A percentile compares a stretch with the other conserved stretches of the same genome.
Evolutionary conservation across 2,797 vertebrate genomes (phyloP).

Genomic region (Darevskia mixta): DNA sequence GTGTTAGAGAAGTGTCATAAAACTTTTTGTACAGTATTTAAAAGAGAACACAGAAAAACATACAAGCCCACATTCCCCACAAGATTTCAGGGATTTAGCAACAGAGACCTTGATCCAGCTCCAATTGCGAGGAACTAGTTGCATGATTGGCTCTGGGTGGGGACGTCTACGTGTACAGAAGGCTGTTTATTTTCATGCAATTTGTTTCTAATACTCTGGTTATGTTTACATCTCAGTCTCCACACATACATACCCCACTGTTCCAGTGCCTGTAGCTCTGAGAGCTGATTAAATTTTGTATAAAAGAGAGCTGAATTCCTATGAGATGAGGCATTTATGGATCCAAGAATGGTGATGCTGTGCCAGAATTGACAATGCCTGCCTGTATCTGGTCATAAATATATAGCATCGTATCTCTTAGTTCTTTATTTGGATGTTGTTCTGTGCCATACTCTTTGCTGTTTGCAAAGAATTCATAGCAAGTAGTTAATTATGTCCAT

Average conservation of each 20-base stretch:
- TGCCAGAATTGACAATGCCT: neutral
- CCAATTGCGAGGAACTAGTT: neutral
- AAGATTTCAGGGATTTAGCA: neutral
- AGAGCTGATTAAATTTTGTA: neutral
- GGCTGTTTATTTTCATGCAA: neutral
- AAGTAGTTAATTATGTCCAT: neutral
- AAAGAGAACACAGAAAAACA: neutral
- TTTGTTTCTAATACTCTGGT: neutral
- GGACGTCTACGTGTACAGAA: neutral
- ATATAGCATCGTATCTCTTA: neutral
- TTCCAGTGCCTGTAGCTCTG: neutral
- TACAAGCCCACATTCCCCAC: neutral
- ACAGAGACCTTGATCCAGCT: neutral
- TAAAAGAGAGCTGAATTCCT: neutral
- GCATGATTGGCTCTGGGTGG: neutral
- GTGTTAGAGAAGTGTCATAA: neutral
- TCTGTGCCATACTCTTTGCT: neutral
- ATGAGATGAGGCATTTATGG: neutral
- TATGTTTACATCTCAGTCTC: neutral
- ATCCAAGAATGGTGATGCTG: neutral
- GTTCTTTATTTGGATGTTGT: constrained; percentile 5
- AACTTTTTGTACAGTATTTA: neutral
- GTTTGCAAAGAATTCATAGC: neutral
- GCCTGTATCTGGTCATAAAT: neutral
- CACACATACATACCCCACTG: too few species aligned